Evolutionary conservation across 2,797 vertebrate genomes (phyloP).

Genomic region (Danio jaintianensis): DNA sequence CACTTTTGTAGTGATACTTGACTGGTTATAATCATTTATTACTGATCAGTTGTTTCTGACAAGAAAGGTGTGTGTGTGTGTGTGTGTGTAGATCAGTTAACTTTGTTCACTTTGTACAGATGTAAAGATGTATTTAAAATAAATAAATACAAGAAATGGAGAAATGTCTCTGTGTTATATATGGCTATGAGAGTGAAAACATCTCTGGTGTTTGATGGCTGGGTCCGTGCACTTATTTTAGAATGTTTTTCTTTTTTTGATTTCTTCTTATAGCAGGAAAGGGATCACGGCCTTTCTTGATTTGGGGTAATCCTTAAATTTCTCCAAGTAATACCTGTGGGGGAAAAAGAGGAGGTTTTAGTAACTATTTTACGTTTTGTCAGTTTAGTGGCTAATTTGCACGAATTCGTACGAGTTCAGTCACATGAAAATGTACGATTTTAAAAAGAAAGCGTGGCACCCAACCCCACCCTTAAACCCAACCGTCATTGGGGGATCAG

Average conservation of each 20-base stretch:
- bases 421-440: too few relatives aligned
- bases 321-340: conserved; percentile 72
- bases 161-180: not conserved
- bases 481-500: too few relatives aligned
- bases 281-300: conserved; percentile 76
- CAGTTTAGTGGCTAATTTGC: too few relatives aligned
- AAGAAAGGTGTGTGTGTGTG: conserved; percentile 14
- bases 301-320: conserved; percentile 74
- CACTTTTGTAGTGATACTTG: not conserved
- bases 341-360: not conserved
- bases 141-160: conserved; percentile 2
- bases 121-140: conserved; percentile 21
- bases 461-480: too few relatives aligned
- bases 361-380: too few relatives aligned
- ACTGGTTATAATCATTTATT: not conserved
- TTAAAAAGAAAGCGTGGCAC: too few relatives aligned
- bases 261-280: conserved; percentile 68
- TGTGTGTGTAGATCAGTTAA: conserved; percentile 11
- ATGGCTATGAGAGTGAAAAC: not conserved
- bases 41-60: not conserved
- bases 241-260: not conserved
- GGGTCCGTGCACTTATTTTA: too few relatives aligned
- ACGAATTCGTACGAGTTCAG: too few relatives aligned
- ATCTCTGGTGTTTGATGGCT: too few relatives aligned
- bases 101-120: conserved; percentile 1